phyloP scores from a whole-genome alignment of 2,113 vertebrate species.

The Entomyzon cyanotis region DNA sequence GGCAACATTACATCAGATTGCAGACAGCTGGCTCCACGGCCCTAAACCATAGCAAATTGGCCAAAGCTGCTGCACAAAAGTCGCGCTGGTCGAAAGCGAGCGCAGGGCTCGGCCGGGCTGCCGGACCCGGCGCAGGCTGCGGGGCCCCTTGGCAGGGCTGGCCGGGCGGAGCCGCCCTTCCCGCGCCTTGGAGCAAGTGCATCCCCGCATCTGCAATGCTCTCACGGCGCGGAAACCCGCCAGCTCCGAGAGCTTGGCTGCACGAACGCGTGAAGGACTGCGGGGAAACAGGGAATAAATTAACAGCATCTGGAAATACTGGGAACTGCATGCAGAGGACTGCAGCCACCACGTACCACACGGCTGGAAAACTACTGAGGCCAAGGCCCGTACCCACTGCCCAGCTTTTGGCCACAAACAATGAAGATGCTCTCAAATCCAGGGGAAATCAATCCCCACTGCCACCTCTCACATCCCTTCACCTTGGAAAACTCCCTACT shows the following conservation, averaged over 20 bases:
- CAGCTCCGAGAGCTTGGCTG: constrained; percentile 60
- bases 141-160: constrained; percentile 57
- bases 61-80: constrained; percentile 66
- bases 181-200: constrained; percentile 75
- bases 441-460: neutral
- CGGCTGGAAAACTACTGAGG: neutral
- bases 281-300: constrained; percentile 36
- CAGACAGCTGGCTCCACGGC: constrained; percentile 84
- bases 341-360: constrained; percentile 36
- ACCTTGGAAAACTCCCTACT: neutral
- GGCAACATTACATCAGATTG: constrained; percentile 85
- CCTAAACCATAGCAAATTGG: constrained; percentile 80
- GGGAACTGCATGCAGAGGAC: neutral
- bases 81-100: constrained; percentile 69
- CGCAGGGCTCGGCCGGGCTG: constrained; percentile 6
- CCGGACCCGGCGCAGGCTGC: constrained; percentile 48
- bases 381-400: neutral
- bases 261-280: neutral
- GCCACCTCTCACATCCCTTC: neutral
- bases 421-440: neutral
- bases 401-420: neutral
- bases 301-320: constrained; percentile 67
- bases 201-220: constrained; percentile 76
- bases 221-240: constrained; percentile 69
- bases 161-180: constrained; percentile 60